Conservation (phyloP, 2,113 vertebrate species). For the Toxotes chatareus region DNA sequence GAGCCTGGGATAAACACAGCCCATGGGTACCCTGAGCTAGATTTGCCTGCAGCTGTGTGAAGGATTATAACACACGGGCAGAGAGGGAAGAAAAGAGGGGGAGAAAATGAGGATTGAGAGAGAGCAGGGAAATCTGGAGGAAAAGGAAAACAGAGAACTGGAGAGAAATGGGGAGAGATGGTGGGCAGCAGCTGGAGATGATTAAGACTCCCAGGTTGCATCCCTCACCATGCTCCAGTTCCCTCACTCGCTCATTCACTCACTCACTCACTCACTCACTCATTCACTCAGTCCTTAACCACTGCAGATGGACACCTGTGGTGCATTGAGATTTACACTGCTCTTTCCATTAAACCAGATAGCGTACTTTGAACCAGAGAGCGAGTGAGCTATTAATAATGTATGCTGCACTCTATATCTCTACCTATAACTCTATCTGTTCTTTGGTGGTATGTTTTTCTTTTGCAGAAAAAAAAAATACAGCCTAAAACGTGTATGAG, state of each 20-base stretch:
- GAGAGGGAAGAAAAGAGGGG: neutral
- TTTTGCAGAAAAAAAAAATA: neutral
- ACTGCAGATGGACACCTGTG: slow-evolving; percentile 38
- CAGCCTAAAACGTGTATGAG: neutral
- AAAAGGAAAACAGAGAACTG: slow-evolving; percentile 19
- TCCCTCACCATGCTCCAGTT: slow-evolving; percentile 55
- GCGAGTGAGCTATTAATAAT: neutral
- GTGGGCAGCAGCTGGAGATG: slow-evolving; percentile 54
- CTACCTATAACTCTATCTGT: neutral
- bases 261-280: slow-evolving; percentile 9
- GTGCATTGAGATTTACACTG: slow-evolving; percentile 2
- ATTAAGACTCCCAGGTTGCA: slow-evolving; percentile 48
- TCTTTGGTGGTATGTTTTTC: neutral
- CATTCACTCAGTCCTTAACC: slow-evolving; percentile 14
- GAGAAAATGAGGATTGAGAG: neutral
- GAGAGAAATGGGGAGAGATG: slow-evolving; percentile 12
- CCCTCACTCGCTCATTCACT: slow-evolving; percentile 1
- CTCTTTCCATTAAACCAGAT: slow-evolving; percentile 22
- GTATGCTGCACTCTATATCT: neutral
- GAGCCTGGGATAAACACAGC: slow-evolving; percentile 48
- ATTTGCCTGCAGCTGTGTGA: slow-evolving; percentile 52
- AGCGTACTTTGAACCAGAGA: slow-evolving; percentile 13
- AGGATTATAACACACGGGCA: slow-evolving; percentile 38
- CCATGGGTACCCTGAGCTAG: slow-evolving; percentile 44
- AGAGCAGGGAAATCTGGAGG: neutral